phyloP scores from a whole-genome alignment of 1,140 invertebrate species.

The Prorops nasuta region DNA sequence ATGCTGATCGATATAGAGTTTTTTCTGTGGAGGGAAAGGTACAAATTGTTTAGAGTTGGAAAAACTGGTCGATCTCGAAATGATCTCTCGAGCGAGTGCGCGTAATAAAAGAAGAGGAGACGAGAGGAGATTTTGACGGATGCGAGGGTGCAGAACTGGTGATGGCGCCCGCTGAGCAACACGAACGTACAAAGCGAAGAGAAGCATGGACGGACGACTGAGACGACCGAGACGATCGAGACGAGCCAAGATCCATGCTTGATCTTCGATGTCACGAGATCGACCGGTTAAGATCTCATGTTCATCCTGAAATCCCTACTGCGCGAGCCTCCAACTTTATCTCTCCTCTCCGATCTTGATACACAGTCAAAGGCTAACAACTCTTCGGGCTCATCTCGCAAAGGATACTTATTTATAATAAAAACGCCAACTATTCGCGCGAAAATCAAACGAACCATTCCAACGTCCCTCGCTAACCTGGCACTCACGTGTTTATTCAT shows the following conservation, averaged over 20 bases:
- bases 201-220: constrained; percentile 28
- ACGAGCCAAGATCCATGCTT: too few relatives aligned
- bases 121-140: constrained; percentile 41
- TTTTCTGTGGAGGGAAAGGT: too few relatives aligned
- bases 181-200: constrained; percentile 38
- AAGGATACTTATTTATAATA: too few relatives aligned
- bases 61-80: too few relatives aligned
- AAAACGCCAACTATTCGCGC: too few relatives aligned
- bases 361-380: constrained; percentile 27
- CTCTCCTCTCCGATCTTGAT: constrained; percentile 43
- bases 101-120: background rate
- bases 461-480: too few relatives aligned
- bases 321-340: constrained; percentile 34
- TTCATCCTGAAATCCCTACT: constrained; percentile 22
- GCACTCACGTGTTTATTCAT: too few relatives aligned
- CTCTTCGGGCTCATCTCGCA: too few relatives aligned
- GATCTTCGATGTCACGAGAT: constrained; percentile 43
- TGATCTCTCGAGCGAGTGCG: too few relatives aligned
- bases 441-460: too few relatives aligned
- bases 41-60: too few relatives aligned
- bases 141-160: constrained; percentile 49
- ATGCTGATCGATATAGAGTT: too few relatives aligned
- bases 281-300: constrained; percentile 48
- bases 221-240: constrained; percentile 31
- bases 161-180: constrained; percentile 48